Evolutionary conservation across 1,140 invertebrate species (phyloP).

Genomic region (Oedothorax gibbosus): DNA sequence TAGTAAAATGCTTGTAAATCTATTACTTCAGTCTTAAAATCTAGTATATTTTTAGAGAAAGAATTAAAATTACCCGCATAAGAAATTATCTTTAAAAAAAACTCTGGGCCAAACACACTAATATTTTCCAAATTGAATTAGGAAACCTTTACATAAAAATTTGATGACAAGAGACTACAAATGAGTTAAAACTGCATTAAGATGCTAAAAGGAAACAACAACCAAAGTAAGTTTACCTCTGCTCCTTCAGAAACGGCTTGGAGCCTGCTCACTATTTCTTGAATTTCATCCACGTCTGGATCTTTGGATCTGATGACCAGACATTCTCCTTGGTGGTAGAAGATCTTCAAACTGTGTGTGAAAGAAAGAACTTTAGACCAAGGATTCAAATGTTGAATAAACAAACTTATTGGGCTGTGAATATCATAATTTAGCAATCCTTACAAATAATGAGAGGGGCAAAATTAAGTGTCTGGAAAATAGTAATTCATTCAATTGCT

Average conservation of each 20-base stretch:
- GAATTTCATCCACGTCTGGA: conserved; percentile 76
- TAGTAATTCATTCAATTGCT: too few species aligned
- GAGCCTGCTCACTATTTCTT: conserved; percentile 81
- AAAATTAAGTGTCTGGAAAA: neutral
- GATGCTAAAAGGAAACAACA: neutral
- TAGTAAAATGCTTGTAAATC: too few species aligned
- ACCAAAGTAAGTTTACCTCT: conserved; percentile 68
- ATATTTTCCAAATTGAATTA: too few species aligned
- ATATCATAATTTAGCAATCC: neutral
- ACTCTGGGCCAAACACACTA: too few species aligned
- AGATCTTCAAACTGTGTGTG: conserved; percentile 69
- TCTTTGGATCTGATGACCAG: conserved; percentile 73
- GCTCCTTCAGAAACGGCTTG: conserved; percentile 80
- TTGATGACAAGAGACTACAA: neutral
- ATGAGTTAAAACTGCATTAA: neutral
- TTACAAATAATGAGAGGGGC: neutral
- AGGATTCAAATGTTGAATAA: neutral
- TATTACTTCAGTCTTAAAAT: too few species aligned
- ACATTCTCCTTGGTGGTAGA: conserved; percentile 83
- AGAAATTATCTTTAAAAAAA: too few species aligned
- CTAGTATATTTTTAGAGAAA: too few species aligned
- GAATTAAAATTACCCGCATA: too few species aligned
- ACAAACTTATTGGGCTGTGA: neutral
- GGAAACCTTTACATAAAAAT: too few species aligned
- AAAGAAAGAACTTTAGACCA: neutral